Evolutionary conservation across 1,140 invertebrate genomes (phyloP).

Genomic region (Caenorhabditis brenneri): DNA sequence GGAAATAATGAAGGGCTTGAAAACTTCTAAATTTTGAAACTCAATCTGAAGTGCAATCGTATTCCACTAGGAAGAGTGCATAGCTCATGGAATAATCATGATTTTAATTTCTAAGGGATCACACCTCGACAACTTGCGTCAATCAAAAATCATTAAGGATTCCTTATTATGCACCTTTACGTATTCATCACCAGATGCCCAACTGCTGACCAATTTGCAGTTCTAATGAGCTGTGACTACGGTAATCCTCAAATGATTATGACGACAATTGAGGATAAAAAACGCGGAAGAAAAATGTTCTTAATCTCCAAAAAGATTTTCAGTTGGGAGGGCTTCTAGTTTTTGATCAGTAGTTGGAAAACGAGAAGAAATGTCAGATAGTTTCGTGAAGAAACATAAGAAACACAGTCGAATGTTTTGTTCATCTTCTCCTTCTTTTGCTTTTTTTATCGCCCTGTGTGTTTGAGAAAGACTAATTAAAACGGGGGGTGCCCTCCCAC

Average conservation of each 20-base stretch:
- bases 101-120: background rate
- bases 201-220: slow-evolving; percentile 19
- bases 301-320: background rate
- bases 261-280: background rate
- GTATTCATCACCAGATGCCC: background rate
- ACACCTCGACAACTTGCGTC: background rate
- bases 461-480: slow-evolving; percentile 38
- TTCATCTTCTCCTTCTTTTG: background rate
- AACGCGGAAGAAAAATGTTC: background rate
- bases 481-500: background rate
- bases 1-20: no score
- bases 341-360: background rate
- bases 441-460: slow-evolving; percentile 23
- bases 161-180: background rate
- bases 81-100: background rate
- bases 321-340: background rate
- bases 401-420: background rate
- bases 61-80: no score
- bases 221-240: background rate
- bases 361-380: background rate
- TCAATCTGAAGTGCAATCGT: no score
- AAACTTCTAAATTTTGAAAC: no score
- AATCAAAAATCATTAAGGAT: background rate
- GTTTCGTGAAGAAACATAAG: background rate
- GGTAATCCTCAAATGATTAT: slow-evolving; percentile 21